Evolutionary conservation across 2,113 vertebrate species (phyloP), one percentile per base, ranked within the genome.

Genomic region (Sciurus niger): DNA sequence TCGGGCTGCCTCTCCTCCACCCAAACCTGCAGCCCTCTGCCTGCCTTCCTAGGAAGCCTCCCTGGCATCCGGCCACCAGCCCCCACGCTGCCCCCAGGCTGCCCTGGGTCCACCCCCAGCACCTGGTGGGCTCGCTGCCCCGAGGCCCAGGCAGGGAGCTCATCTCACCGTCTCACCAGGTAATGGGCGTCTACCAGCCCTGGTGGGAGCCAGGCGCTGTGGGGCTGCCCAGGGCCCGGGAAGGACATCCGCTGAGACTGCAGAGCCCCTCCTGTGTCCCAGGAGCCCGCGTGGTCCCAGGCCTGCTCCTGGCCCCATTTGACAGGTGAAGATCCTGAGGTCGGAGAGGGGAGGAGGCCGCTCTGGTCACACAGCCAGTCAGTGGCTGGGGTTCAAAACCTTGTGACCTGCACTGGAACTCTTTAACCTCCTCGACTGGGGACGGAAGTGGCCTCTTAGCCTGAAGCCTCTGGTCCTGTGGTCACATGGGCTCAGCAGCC

Each of bases 271-370:
- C n/a, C 40, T 0, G 0, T 40, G 40, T 30, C 22, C 22, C 0
- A 1, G 58, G 43, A 67, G 51, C 6, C 79, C 2, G 1, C 0
- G 0, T 32, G 24, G 7, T 37, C 80, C 11, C 0, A 82, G 2
- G 37, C 3, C 53, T 77, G 2, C 58, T 67, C 72, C 46, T 53
- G 11, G 0, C 24, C n/a, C n/a, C 40, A 5, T 63, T 17, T n/a
- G 43, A 12, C 48, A 18, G 25, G 30, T 46, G 30, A 82, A 12
- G 63, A 40, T n/a, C 12, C 51, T 0, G 0, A 72, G 14, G 5
- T 8, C 14, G 46, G 11, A 16, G 10, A 25, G 0, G 10, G 8
- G 20, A 40, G 8, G 46, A 17, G 24, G 73, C 13, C n/a, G 22
- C 40, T 92, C n/a, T 9, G 2, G 28, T 46, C 78, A 11, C 12